Base-by-base conservation (phyloP, 1,140 invertebrate species). In the Bombus pyrosoma region DNA sequence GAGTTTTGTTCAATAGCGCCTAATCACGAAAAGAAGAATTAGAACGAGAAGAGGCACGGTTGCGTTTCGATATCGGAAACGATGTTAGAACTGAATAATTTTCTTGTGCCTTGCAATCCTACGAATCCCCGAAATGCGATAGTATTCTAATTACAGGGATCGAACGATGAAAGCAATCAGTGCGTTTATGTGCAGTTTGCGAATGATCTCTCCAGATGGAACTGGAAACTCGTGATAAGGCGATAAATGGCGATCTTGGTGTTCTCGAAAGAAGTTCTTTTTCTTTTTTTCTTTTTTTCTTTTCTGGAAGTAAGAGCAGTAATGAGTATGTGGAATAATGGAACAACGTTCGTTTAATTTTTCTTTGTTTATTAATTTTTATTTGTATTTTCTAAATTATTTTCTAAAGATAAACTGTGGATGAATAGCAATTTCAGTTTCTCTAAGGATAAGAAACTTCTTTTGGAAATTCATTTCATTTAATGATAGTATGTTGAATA, bases 51-150 rank as follows among this genome's bases (percentile, higher is more conserved):
- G 57, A 62, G 12, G 15, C 15, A 37, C 25, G n/a, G 18, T 9
- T 28, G 69, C 39, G 37, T 47, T 39, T 64, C n/a, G 22, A 73
- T 64, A 64, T 64, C 39, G 37, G 22, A 43, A 72, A 39, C 47
- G 34, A 72, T 10, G 15, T 32, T 9, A 82, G 25, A 75, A 5
- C 57, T 32, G 25, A 62, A 57, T 66, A 37, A 82, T 82, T 74
- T 62, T 64, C 53, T 75, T 64, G 71, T 41, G 59, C 32, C 37
- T 64, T 74, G 71, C 57, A 82, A 81, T 72, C 57, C 22, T 41
- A 41, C 71, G 32, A 73, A 81, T 81, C n/a, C 37, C 18, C n/a
- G 68, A 72, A 81, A 72, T 53, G 32, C 78, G 64, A 81, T 41
- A 6, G 18, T 28, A 32, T 62, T 82, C 12, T 75, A 82, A 82